Evolutionary conservation across 2,113 vertebrate genomes (phyloP).

Genomic region (Danionella cerebrum): DNA sequence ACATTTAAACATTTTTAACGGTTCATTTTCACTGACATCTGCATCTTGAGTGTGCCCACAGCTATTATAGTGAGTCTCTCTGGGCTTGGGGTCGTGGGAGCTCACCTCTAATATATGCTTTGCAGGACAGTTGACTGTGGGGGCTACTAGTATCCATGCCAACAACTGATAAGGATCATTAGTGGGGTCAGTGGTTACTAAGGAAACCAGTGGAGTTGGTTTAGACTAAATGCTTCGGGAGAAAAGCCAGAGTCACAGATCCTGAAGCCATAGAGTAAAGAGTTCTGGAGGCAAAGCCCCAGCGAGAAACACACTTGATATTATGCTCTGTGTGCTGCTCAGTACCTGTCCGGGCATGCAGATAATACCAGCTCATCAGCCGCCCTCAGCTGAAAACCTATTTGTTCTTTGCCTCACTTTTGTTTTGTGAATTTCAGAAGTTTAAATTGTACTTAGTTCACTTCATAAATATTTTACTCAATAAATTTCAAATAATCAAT

Average conservation of each 20-base stretch:
- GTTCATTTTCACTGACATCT: too few relatives aligned
- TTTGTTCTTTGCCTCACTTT: too few relatives aligned
- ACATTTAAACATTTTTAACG: too few relatives aligned
- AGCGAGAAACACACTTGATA: conserved; percentile 17
- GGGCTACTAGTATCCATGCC: conserved; percentile 36
- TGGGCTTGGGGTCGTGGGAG: conserved; percentile 30
- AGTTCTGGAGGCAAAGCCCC: background rate
- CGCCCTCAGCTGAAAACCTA: background rate
- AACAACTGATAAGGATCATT: conserved; percentile 42
- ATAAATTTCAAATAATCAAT: too few relatives aligned
- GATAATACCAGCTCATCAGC: conserved; percentile 11
- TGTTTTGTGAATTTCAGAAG: too few relatives aligned
- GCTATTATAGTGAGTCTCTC: too few relatives aligned
- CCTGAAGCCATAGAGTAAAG: conserved; percentile 6
- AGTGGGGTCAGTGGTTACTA: conserved; percentile 40
- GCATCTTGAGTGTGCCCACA: too few relatives aligned
- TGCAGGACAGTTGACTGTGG: conserved; percentile 27
- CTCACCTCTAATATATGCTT: conserved; percentile 39
- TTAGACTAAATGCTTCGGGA: too few relatives aligned
- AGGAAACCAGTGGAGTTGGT: conserved; percentile 22
- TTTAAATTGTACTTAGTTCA: too few relatives aligned
- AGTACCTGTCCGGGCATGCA: conserved; percentile 31
- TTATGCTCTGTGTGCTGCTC: conserved; percentile 25
- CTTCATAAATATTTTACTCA: too few relatives aligned
- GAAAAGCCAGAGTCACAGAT: too few relatives aligned